Conservation (phyloP, 1,140 invertebrate genomes). For the Philotrypesis tridentata region DNA sequence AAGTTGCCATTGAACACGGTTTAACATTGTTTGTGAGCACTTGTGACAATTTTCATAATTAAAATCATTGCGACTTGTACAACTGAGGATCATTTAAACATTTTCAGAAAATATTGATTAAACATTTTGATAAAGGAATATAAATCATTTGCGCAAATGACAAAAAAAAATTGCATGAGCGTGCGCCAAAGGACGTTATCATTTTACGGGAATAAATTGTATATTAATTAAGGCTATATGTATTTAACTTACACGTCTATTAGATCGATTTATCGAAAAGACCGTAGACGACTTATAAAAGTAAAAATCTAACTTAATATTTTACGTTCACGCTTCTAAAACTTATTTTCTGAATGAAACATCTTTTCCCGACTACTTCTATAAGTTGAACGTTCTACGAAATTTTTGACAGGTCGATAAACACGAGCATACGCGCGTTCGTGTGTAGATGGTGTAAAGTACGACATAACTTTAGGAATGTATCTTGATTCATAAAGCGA, state of each 20-base stretch:
- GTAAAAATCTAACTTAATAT: neutral
- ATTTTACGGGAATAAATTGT: neutral
- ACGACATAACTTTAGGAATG: slow-evolving; percentile 48
- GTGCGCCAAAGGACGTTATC: too few species aligned
- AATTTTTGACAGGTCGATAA: slow-evolving; percentile 8
- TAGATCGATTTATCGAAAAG: neutral
- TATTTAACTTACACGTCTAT: neutral
- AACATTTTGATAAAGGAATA: neutral
- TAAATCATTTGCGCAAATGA: neutral
- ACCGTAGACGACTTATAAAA: neutral
- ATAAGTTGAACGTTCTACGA: neutral
- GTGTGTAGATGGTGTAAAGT: slow-evolving; percentile 61
- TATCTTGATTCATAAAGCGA: slow-evolving; percentile 25
- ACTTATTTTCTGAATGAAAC: neutral
- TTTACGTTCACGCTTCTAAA: too few species aligned
- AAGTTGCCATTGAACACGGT: neutral
- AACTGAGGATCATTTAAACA: neutral
- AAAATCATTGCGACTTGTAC: neutral
- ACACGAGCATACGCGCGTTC: slow-evolving; percentile 49
- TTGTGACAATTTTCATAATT: neutral
- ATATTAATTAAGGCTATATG: neutral
- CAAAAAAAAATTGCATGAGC: neutral
- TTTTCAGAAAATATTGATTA: neutral
- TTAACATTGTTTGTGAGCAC: neutral
- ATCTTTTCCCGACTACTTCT: neutral